Evolutionary conservation across 2,797 vertebrate species (phyloP), one percentile per base, ranked within the genome.

Genomic region (Fringilla coelebs): DNA sequence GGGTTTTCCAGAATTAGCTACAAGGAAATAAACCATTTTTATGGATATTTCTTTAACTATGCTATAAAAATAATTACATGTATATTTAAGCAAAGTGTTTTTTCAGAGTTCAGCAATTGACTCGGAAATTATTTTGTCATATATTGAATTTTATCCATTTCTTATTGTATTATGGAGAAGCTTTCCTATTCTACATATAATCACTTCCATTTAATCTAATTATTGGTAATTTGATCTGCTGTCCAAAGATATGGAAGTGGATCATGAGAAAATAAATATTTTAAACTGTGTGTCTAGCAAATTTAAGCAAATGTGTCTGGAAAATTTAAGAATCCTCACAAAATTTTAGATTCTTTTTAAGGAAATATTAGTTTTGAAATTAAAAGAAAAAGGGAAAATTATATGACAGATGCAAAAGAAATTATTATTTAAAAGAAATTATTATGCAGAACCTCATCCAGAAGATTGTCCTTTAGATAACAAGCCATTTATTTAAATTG

Each of bases 111-210:
- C n/a, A 91, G 36, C 41, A 93, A 71, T 83, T 83, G 13, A 15
- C 4, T 83, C 54, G 90, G 58, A 96, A 93, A 84, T 80, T 31
- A 32, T 28, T 82, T 72, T 74, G 19, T 52, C 36, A 31, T 80
- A 58, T 84, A 84, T 66, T 84, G 11, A 94, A 90, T 93, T 88
- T 90, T 91, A 66, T 78, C 29, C 26, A 18, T 84, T 89, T 89
- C 7, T 91, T 91, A 92, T 75, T 90, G 3, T 26, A 66, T 90
- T 94, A 91, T 24, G 25, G 45, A 92, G 11, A 20, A 91, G 9
- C 7, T 74, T 85, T 85, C 46, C 13, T 86, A 57, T 82, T 94
- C 93, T 79, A 57, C 12, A 43, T 92, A 66, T 71, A 88, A 93
- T 75, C 25, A 85, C 48, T 92, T 83, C 52, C 26, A 85, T 68